Conservation (phyloP, 2,888 invertebrate species). For the Ptilodon capucinus region DNA sequence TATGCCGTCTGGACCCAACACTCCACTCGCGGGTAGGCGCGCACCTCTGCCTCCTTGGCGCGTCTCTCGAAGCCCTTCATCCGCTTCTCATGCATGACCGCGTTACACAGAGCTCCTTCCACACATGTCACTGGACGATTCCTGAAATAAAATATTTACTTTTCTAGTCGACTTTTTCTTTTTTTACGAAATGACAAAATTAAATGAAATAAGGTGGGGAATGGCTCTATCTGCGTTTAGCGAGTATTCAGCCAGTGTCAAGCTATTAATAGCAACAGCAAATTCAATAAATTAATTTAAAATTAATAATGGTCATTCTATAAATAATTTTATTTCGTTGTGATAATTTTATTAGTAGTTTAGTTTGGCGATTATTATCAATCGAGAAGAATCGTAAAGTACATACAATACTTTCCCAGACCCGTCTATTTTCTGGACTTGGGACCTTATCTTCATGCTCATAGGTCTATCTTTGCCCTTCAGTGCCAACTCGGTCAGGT, state of each 20-base stretch:
- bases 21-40: conserved; percentile 63
- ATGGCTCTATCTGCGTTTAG: no score
- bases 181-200: no score
- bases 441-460: conserved; percentile 53
- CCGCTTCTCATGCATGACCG: conserved; percentile 76
- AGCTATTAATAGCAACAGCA: no score
- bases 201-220: no score
- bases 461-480: conserved; percentile 60
- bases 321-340: no score
- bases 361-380: background rate
- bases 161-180: no score
- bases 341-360: background rate
- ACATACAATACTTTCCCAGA: conserved; percentile 46
- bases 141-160: conserved; percentile 37
- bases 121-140: conserved; percentile 81
- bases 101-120: conserved; percentile 83
- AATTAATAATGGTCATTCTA: no score
- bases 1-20: conserved; percentile 53
- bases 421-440: conserved; percentile 44
- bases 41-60: conserved; percentile 48
- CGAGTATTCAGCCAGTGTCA: no score
- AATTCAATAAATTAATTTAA: no score
- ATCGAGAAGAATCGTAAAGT: background rate
- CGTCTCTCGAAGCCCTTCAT: conserved; percentile 56
- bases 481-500: conserved; percentile 83